Percentiles rank a stretch among this genome's conserved stretches.
phyloP scores from a whole-genome alignment of 2,113 vertebrate genomes.

The Albula glossodonta region DNA sequence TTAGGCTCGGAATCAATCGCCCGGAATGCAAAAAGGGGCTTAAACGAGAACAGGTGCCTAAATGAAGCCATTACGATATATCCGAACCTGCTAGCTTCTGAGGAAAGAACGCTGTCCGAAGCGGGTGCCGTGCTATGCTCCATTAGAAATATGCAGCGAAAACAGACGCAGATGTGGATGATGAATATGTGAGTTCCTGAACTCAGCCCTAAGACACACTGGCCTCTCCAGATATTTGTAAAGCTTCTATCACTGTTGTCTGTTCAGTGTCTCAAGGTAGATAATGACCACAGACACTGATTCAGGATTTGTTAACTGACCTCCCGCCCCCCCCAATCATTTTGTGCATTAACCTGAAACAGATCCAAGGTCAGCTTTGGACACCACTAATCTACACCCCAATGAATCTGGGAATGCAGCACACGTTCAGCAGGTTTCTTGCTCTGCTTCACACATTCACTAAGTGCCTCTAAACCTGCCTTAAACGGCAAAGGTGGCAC shows the following conservation, averaged over 20 bases:
- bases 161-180: not conserved
- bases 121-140: not conserved
- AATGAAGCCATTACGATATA: slow-evolving; percentile 6
- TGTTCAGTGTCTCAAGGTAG: not conserved
- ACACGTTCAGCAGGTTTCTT: not conserved
- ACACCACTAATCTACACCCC: not conserved
- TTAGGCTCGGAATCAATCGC: not conserved
- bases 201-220: too few relatives aligned
- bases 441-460: not conserved
- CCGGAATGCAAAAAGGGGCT: slow-evolving; percentile 15
- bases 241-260: not conserved
- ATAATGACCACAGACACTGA: not conserved
- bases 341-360: not conserved
- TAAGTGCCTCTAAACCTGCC: not conserved
- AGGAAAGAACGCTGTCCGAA: not conserved
- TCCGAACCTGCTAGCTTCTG: slow-evolving; percentile 2
- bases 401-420: not conserved
- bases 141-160: not conserved
- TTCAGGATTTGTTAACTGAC: not conserved
- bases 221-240: not conserved
- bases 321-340: not conserved
- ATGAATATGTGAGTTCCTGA: not conserved
- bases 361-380: slow-evolving; percentile 2
- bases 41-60: slow-evolving; percentile 20
- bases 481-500: not conserved